Evolutionary conservation across 2,113 vertebrate species (phyloP).

Genomic region (Phrynocephalus versicolor): DNA sequence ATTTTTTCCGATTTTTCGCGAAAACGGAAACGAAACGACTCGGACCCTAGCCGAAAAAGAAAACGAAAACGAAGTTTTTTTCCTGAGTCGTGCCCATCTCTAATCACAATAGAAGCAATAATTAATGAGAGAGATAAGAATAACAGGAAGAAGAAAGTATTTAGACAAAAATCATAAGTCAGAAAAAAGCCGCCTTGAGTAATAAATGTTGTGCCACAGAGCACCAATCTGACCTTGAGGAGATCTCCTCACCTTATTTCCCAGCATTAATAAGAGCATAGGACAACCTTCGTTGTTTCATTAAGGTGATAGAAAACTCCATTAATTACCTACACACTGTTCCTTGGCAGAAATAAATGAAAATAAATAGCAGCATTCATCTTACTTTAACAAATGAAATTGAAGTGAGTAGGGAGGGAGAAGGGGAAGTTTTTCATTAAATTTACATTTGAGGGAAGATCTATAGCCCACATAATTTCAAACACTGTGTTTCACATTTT

Average conservation of each 20-base stretch:
- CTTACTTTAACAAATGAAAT: constrained; percentile 11
- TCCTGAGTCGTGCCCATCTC: no score
- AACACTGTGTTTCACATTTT: not conserved
- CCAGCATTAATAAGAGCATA: not conserved
- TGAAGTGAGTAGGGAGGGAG: not conserved
- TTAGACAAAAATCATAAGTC: not conserved
- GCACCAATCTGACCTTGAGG: not conserved
- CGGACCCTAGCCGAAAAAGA: no score
- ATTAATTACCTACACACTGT: not conserved
- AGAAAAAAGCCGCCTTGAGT: not conserved
- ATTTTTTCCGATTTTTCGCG: no score
- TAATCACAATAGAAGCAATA: not conserved
- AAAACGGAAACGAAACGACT: no score
- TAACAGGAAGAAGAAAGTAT: not conserved
- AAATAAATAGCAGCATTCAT: constrained; percentile 14
- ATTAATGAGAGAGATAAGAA: not conserved
- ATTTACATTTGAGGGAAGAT: constrained; percentile 1
- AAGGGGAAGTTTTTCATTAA: not conserved
- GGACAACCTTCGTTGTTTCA: not conserved
- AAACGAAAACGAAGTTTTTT: no score
- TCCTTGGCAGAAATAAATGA: constrained; percentile 10
- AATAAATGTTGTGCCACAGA: not conserved
- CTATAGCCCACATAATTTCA: not conserved
- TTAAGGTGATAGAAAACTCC: not conserved
- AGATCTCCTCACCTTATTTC: not conserved